Evolutionary conservation across 2,113 vertebrate genomes (phyloP).

Genomic region (Puma concolor): DNA sequence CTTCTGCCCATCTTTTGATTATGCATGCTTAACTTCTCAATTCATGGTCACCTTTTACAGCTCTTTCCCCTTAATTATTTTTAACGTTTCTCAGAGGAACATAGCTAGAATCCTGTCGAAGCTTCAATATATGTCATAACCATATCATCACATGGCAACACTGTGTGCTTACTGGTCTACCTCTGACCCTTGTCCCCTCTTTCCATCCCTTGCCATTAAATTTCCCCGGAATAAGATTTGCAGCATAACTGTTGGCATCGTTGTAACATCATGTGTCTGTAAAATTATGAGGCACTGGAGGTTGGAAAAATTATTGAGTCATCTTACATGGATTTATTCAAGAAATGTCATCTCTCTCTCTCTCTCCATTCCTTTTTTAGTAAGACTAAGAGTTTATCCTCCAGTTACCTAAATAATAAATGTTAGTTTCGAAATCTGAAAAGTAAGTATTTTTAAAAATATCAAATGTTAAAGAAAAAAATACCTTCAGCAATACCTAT

Average conservation of each 20-base stretch:
- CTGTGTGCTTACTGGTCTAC: neutral
- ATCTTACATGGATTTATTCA: neutral
- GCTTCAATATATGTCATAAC: too few relatives aligned
- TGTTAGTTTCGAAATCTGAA: neutral
- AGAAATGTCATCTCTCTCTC: neutral
- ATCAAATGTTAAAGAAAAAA: neutral
- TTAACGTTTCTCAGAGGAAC: neutral
- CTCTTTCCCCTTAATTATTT: neutral
- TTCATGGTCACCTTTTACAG: neutral
- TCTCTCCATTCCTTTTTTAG: neutral
- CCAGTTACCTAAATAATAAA: neutral
- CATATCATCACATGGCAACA: neutral
- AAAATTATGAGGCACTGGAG: neutral
- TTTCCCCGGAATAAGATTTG: neutral
- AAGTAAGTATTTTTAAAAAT: neutral
- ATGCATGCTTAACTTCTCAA: neutral
- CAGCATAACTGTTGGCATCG: neutral
- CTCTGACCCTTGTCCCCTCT: neutral
- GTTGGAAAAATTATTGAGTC: neutral
- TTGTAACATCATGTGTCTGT: neutral
- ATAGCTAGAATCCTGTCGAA: neutral
- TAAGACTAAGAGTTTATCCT: neutral
- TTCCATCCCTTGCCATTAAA: neutral
- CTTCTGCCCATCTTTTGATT: neutral
- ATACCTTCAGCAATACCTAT: neutral